Percentiles rank a stretch among this genome's conserved stretches.
phyloP scores from a whole-genome alignment of 2,113 vertebrate genomes.

The Morone chrysops region DNA sequence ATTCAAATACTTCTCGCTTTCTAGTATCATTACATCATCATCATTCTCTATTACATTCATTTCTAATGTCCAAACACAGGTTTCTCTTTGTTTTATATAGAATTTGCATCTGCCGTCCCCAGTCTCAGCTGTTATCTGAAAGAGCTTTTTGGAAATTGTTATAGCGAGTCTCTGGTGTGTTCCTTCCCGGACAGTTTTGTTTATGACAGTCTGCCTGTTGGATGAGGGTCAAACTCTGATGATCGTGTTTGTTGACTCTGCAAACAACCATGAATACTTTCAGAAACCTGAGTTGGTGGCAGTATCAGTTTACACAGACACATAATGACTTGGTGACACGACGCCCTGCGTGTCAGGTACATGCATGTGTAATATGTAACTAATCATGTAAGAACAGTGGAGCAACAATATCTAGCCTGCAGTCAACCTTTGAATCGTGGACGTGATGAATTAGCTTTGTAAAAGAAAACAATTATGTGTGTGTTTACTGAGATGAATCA shows the following conservation, averaged over 20 bases:
- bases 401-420: slow-evolving; percentile 34
- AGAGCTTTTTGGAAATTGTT: slow-evolving; percentile 12
- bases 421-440: not conserved
- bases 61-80: not conserved
- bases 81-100: not conserved
- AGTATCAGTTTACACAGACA: slow-evolving; percentile 72
- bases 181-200: slow-evolving; percentile 41
- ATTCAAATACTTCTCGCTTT: slow-evolving; percentile 5
- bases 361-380: slow-evolving; percentile 39
- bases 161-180: slow-evolving; percentile 11
- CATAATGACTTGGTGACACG: slow-evolving; percentile 58
- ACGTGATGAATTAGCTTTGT: slow-evolving; percentile 16
- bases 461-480: slow-evolving; percentile 35
- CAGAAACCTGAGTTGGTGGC: slow-evolving; percentile 58
- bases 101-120: not conserved
- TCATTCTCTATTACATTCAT: not conserved
- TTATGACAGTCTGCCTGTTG: slow-evolving; percentile 44
- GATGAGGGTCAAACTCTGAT: slow-evolving; percentile 41
- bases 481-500: slow-evolving; percentile 28
- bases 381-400: slow-evolving; percentile 10
- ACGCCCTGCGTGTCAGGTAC: slow-evolving; percentile 10
- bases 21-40: not conserved
- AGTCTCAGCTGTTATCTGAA: not conserved
- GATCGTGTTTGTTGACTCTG: slow-evolving; percentile 68
- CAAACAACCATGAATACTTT: slow-evolving; percentile 65